These are phyloP conservation scores for Drosophila busckii DNA, from an alignment of 1,140 invertebrate species.

Conservation along the genomic window DNA sequence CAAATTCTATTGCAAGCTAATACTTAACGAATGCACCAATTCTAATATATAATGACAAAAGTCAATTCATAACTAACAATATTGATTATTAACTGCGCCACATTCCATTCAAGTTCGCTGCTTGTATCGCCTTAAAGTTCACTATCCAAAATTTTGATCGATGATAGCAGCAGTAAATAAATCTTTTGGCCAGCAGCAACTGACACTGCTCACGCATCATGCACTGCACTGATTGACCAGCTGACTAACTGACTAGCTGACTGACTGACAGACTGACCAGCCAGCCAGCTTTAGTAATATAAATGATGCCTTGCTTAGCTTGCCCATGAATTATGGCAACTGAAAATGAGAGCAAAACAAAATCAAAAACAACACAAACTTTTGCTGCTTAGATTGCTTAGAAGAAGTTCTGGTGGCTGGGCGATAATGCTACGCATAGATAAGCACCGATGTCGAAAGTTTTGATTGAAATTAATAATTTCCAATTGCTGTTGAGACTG, in stretches of 20 bases:
- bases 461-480: conserved; percentile 73
- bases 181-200: conserved; percentile 30
- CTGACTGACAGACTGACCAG: conserved; percentile 17
- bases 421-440: conserved; percentile 55
- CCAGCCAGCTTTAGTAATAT: conserved; percentile 24
- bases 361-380: conserved; percentile 29
- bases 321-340: conserved; percentile 16
- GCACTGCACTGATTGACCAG: conserved; percentile 25
- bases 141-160: conserved; percentile 43
- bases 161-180: conserved; percentile 32
- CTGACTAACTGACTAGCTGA: conserved; percentile 8
- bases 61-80: too few species aligned
- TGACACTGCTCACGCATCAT: conserved; percentile 32
- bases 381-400: conserved; percentile 38
- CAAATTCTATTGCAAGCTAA: too few species aligned
- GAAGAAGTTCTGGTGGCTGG: conserved; percentile 8
- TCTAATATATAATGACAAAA: too few species aligned
- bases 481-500: conserved; percentile 60
- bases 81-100: background rate
- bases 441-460: conserved; percentile 63
- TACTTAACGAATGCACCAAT: too few species aligned
- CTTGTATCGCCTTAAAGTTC: conserved; percentile 13
- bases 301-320: conserved; percentile 50
- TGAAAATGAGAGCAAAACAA: conserved; percentile 25
- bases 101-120: conserved; percentile 13